Conservation (phyloP, 2,888 invertebrate genomes). For the Cecidostiba fungosa region DNA sequence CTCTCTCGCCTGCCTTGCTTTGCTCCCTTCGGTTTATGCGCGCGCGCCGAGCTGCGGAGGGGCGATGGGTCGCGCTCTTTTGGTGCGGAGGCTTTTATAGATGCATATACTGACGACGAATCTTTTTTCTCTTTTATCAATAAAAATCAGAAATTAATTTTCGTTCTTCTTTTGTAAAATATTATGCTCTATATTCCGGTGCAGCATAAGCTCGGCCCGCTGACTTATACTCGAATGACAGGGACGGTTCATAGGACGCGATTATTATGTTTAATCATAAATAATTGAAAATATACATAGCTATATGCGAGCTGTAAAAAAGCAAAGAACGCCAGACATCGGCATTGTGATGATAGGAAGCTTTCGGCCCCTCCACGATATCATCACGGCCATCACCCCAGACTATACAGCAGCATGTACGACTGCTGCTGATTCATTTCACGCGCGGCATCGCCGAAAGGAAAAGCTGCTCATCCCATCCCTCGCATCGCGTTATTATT, state of each 20-base stretch:
- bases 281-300: no score
- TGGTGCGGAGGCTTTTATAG: background rate
- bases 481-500: background rate
- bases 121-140: no score
- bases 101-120: background rate
- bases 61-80: background rate
- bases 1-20: conserved; percentile 63
- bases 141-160: no score
- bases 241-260: no score
- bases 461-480: conserved; percentile 56
- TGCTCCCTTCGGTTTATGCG: conserved; percentile 10
- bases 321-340: background rate
- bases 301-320: no score
- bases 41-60: background rate
- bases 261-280: no score
- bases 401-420: conserved; percentile 67
- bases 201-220: no score
- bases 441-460: conserved; percentile 65
- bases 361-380: conserved; percentile 4
- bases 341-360: conserved; percentile 17
- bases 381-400: conserved; percentile 66
- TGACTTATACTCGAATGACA: no score
- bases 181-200: no score
- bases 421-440: conserved; percentile 67
- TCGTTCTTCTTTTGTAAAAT: no score